Conservation (phyloP, 1,140 invertebrate species). For the Dinoponera quadriceps region DNA sequence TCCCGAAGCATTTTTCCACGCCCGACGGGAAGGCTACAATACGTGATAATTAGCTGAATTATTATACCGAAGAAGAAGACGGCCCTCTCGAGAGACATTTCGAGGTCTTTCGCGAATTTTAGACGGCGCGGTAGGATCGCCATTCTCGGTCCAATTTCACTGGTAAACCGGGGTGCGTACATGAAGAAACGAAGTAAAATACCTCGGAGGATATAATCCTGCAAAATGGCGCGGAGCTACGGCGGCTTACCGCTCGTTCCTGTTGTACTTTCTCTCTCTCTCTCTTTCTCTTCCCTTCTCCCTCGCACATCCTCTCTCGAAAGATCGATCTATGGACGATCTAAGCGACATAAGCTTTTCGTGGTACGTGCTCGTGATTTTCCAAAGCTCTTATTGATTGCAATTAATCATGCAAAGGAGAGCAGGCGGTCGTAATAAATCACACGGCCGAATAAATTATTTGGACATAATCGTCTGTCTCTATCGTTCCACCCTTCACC, state of each 20-base stretch:
- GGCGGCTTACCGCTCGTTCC: conserved; percentile 44
- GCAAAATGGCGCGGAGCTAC: conserved; percentile 49
- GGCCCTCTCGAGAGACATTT: neutral
- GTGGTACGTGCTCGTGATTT: conserved; percentile 19
- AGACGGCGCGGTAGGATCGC: neutral
- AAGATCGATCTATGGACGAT: neutral
- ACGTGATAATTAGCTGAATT: conserved; percentile 19
- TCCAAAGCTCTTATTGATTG: conserved; percentile 57
- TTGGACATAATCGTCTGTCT: conserved; percentile 29
- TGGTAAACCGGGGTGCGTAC: conserved; percentile 48
- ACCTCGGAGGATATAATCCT: conserved; percentile 52
- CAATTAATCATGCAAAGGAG: conserved; percentile 24
- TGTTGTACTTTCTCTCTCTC: conserved; percentile 5
- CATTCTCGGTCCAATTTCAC: conserved; percentile 50
- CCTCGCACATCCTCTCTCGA: neutral
- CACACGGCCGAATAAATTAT: conserved; percentile 61
- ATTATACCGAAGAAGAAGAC: neutral
- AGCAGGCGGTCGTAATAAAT: conserved; percentile 56
- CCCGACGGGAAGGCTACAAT: neutral
- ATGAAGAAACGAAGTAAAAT: conserved; percentile 53
- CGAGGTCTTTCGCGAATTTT: conserved; percentile 31
- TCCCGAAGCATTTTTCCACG: neutral
- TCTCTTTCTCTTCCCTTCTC: too few species aligned
- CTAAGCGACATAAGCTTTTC: neutral
- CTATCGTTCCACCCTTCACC: too few species aligned